phyloP scores from a whole-genome alignment of 35 echinoderm and acorn worm genomes.

The Ophioderma brevispina region DNA sequence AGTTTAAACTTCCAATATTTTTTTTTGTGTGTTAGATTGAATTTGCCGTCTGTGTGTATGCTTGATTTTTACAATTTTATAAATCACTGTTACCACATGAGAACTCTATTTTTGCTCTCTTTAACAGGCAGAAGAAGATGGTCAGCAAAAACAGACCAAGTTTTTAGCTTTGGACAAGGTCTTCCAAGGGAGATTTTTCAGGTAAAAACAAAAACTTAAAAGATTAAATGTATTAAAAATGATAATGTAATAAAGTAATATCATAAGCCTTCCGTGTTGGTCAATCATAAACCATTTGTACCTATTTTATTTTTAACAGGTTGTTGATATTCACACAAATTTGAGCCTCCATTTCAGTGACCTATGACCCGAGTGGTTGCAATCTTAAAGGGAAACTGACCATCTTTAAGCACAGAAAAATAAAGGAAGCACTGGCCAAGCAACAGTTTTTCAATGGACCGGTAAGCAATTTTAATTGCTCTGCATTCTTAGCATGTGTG shows the following conservation, averaged over 20 bases:
- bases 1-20: too few relatives aligned
- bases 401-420: too few relatives aligned
- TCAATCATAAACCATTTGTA: too few relatives aligned
- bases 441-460: constrained; percentile 45
- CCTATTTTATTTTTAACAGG: constrained; percentile 25
- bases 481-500: too few relatives aligned
- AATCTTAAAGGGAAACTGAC: constrained; percentile 81
- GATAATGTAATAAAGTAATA: too few relatives aligned
- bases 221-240: too few relatives aligned
- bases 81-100: not conserved
- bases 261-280: too few relatives aligned
- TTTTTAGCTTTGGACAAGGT: constrained; percentile 94
- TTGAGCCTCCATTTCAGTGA: constrained; percentile 77
- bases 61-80: not conserved
- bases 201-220: too few relatives aligned
- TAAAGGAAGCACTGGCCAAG: too few relatives aligned
- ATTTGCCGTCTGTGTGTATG: too few relatives aligned
- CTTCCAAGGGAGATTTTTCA: constrained; percentile 79
- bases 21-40: too few relatives aligned
- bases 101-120: constrained; percentile 6
- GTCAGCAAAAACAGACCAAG: constrained; percentile 74
- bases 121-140: constrained; percentile 45
- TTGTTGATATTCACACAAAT: constrained; percentile 76
- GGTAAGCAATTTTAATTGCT: too few relatives aligned
- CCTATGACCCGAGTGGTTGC: constrained; percentile 91